Base-by-base conservation (phyloP, 2,113 vertebrate genomes). In the Carassius gibelio region DNA sequence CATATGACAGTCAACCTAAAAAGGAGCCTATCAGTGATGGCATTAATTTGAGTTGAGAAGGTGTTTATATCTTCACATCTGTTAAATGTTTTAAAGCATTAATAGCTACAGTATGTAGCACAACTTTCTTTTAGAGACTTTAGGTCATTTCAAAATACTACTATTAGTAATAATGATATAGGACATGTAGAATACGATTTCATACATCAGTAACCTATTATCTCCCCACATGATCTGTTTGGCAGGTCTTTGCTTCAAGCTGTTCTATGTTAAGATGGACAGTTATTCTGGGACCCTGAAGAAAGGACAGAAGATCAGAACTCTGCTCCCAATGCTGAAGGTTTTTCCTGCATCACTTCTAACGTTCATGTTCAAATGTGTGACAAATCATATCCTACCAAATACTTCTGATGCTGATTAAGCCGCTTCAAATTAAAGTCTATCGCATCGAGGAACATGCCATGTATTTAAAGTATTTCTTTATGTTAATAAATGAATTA, bases 281-380 rank as follows among this genome's bases (percentile, higher is more conserved):
- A 93, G 64, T 85, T 94, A 93, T 62, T 87, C 10, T 0, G 96
- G 95, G 4, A 38, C 38, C 0, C 86, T 96, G 87, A 92, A 74
- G 45, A 95, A 94, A 81, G 95, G 95, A 0, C 86, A 96, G 83
- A 75, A 86, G 87, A 90, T 96, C 9, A 95, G 95, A 66, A 93
- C 0, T 21, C 82, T 96, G 86, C 1, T 95, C 85, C 94, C 94
- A 0, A 93, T 96, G 94, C 95, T 96, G 85, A 91, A 79, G 38
- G 94, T 96, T 9, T 95, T 95, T 76, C 94, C 93, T 0, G 94
- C 52, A 96, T 96, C 82, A 92, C 82, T 2, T 96, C 95, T 0
- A 95, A 96, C 0, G 48, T 95, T 57, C 95, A 96, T 0, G 86
- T 96, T 3, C 94, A 96, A 88, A 96, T 95, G 91, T 96, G 95